Conservation (phyloP, 2,888 invertebrate genomes). For the Siphlonurus alternatus region DNA sequence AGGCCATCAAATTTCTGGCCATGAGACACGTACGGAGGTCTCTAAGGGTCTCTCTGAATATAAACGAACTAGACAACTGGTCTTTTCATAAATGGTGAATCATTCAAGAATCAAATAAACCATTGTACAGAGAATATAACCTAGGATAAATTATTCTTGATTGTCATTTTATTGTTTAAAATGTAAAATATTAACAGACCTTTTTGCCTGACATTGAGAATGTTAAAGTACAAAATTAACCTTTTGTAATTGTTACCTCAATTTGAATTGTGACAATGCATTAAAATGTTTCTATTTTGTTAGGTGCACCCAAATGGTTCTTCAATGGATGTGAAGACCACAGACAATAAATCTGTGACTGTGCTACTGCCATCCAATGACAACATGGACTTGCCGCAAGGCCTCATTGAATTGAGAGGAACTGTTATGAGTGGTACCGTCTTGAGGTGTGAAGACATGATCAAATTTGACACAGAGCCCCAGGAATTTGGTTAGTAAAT, state of each 20-base stretch:
- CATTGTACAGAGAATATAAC: too few relatives aligned
- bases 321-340: not conserved
- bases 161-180: not conserved
- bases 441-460: not conserved
- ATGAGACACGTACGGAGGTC: too few relatives aligned
- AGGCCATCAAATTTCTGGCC: too few relatives aligned
- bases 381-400: not conserved
- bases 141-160: too few relatives aligned
- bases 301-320: not conserved
- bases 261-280: not conserved
- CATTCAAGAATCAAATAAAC: too few relatives aligned
- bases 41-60: too few relatives aligned
- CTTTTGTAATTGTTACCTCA: too few relatives aligned
- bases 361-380: not conserved
- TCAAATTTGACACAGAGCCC: not conserved
- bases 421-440: not conserved
- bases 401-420: not conserved
- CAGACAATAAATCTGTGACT: not conserved
- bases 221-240: too few relatives aligned
- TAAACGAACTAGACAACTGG: too few relatives aligned
- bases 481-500: not conserved
- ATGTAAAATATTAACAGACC: not conserved
- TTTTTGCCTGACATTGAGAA: not conserved
- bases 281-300: not conserved
- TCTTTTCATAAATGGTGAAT: too few relatives aligned